A percentile compares a stretch with the other conserved stretches of the same genome.
These are phyloP conservation scores for Pelecanoides urinatrix DNA, from an alignment of 2,113 vertebrate genomes.

Conservation along the genomic window DNA sequence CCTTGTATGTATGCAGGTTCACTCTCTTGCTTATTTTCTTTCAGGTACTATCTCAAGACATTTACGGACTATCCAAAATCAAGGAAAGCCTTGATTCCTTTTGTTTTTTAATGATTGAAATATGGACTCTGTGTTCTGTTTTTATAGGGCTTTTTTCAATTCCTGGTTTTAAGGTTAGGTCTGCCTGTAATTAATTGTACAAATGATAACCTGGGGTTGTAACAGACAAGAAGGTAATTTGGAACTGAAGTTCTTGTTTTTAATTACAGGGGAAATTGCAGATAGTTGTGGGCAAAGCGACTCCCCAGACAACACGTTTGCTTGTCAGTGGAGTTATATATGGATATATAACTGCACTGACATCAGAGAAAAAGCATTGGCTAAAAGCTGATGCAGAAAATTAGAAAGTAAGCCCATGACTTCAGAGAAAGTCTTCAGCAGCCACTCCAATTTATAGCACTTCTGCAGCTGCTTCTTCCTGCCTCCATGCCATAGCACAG, in stretches of 20 bases:
- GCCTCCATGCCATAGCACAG: rapidly evolving
- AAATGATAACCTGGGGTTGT: not conserved
- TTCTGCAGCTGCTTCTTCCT: not conserved
- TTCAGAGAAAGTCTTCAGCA: not conserved
- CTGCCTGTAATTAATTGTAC: not conserved
- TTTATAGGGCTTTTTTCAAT: slow-evolving; percentile 19
- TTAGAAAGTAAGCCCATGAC: not conserved
- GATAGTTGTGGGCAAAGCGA: not conserved
- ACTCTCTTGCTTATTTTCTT: slow-evolving; percentile 60
- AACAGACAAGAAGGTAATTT: not conserved
- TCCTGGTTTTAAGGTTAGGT: not conserved
- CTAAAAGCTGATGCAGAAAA: not conserved
- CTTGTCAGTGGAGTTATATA: not conserved
- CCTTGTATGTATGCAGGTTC: not conserved
- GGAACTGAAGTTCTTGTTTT: not conserved
- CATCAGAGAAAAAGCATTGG: not conserved
- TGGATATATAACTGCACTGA: not conserved
- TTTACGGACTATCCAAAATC: slow-evolving; percentile 88
- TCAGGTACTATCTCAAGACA: slow-evolving; percentile 84
- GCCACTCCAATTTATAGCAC: not conserved
- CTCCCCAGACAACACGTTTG: not conserved
- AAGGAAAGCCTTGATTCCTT: slow-evolving; percentile 88
- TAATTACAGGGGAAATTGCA: not conserved
- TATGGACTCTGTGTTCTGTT: slow-evolving; percentile 13
- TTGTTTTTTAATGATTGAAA: slow-evolving; percentile 79